Evolutionary conservation across 2,113 vertebrate species (phyloP).

Genomic region (Emberiza fucata): DNA sequence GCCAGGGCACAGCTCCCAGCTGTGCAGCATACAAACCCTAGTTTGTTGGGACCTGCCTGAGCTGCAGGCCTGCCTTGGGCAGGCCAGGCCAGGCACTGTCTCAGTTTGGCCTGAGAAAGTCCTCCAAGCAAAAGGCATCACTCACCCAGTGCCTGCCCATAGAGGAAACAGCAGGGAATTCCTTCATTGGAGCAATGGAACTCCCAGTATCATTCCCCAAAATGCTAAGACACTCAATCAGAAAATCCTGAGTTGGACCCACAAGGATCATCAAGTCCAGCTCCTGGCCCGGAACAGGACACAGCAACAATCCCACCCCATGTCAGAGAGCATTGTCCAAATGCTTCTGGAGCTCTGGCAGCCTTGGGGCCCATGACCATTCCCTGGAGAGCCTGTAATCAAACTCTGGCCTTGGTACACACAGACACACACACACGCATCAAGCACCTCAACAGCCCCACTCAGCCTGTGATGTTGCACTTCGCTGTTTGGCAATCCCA

Average conservation of each 20-base stretch:
- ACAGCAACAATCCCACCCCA: not conserved
- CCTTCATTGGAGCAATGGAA: fast-evolving
- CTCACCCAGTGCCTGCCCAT: not conserved
- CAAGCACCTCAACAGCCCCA: not conserved
- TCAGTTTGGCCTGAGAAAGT: not conserved
- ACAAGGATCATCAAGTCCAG: not conserved
- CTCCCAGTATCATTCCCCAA: not conserved
- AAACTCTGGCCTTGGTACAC: not conserved
- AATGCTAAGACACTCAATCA: not conserved
- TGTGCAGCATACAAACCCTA: not conserved
- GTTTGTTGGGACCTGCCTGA: not conserved
- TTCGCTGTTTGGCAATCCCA: not conserved
- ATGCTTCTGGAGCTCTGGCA: not conserved
- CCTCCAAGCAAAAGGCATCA: not conserved
- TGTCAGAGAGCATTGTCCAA: not conserved
- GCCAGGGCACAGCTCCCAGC: not conserved
- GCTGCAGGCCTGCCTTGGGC: not conserved
- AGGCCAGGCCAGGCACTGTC: not conserved
- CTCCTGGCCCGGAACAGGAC: not conserved
- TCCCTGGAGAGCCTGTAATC: not conserved
- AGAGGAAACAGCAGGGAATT: not conserved
- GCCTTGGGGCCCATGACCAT: not conserved
- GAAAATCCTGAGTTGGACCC: not conserved
- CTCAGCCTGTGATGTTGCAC: fast-evolving
- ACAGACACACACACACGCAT: fast-evolving